Base-by-base conservation (phyloP, 2,888 invertebrate genomes). In the Drosophila paranaensis region DNA sequence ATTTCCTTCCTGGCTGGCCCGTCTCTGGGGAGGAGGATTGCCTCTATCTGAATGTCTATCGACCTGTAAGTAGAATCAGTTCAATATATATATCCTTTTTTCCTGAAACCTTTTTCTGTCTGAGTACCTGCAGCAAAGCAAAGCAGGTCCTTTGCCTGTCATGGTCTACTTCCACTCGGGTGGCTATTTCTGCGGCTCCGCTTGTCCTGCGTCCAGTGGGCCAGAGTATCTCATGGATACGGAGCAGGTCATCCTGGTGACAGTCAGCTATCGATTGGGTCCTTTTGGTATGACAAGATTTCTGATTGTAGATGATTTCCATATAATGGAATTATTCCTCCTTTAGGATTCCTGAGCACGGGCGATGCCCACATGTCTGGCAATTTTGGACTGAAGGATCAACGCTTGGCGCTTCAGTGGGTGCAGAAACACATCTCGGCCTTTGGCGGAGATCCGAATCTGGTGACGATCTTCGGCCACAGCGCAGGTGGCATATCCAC, bases 151-250 rank as follows among this genome's bases (percentile, higher is more conserved):
- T 6, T 57, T 92, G 20, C 93, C 93, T 0, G 93, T 94, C 3
- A 92, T 94, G 91, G 91, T 94, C 3, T 93, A 93, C 61, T 91
- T 94, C 14, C 93, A 94, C 73, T 93, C 93, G 37, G 94, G 94
- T 0, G 94, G 92, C 5, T 93, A 92, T 57, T 91, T 93, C 60
- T 86, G 92, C 6, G 94, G 94, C 4, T 81, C 92, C n/a, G 89
- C 92, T 1, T 88, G 91, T 70, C 93, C 93, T 2, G 71, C 55
- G 8, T 71, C 89, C 25, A 68, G 90, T 57, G 93, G 93, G 0
- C 93, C 94, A 0, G 92, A 93, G 61, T 93, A 92, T 81, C 85
- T 94, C 6, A 92, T 94, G 93, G 93, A 93, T 60, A 88, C 86
- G 0, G 81, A 89, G 50, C 86, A 92, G 70, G 90, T 93, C 6